Conservation (phyloP, 1,140 invertebrate species). For the Papilio polytes region DNA sequence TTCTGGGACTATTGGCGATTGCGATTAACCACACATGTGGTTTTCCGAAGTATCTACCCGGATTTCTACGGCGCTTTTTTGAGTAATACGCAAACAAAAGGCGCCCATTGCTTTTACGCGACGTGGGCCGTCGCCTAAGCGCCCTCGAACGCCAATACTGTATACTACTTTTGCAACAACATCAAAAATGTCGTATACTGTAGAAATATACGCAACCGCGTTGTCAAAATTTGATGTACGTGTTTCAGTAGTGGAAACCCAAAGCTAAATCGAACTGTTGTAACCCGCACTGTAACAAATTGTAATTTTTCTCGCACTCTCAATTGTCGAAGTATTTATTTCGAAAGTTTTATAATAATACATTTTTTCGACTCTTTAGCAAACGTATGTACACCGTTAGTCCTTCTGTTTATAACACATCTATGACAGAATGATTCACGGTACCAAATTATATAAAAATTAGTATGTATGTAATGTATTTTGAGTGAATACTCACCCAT, state of each 20-base stretch:
- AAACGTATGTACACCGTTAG: constrained; percentile 39
- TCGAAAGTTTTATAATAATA: constrained; percentile 27
- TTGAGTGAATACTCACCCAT: constrained; percentile 35
- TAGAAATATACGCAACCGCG: no score
- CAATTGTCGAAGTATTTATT: constrained; percentile 38
- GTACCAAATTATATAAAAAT: constrained; percentile 39
- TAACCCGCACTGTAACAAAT: constrained; percentile 37
- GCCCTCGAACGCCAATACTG: no score
- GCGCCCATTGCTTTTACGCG: no score
- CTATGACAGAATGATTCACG: constrained; percentile 35
- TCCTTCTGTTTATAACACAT: constrained; percentile 36
- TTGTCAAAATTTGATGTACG: background rate
- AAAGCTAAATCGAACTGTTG: constrained; percentile 3
- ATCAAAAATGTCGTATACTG: no score
- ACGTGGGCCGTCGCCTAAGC: no score
- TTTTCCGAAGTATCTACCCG: no score
- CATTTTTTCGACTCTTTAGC: constrained; percentile 39
- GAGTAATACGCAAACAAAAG: no score
- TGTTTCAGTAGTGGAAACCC: background rate
- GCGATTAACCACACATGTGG: no score
- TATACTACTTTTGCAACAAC: no score
- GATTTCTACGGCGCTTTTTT: no score
- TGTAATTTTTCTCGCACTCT: constrained; percentile 40
- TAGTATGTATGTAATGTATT: constrained; percentile 39
- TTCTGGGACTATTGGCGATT: no score